phyloP scores from a whole-genome alignment of 2,888 invertebrate species.

The Lissonota sp. region DNA sequence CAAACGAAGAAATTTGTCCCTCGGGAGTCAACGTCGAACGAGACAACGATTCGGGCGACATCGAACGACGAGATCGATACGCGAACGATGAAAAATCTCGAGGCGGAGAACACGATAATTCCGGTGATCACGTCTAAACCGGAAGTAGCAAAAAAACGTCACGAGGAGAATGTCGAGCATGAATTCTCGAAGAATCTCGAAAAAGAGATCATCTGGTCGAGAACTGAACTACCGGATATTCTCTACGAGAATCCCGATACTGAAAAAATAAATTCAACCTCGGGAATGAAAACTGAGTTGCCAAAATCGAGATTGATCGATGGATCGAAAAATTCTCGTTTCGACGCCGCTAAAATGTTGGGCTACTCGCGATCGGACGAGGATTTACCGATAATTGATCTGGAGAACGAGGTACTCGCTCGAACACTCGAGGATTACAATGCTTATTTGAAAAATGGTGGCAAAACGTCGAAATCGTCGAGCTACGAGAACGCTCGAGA shows the following conservation, averaged over 20 bases:
- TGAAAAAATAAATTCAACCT: slow-evolving; percentile 12
- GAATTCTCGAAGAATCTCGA: slow-evolving; percentile 77
- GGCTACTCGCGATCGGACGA: slow-evolving; percentile 78
- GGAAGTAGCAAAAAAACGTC: slow-evolving; percentile 17
- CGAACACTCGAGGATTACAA: slow-evolving; percentile 78
- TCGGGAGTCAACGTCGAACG: slow-evolving; percentile 31
- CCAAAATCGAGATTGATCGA: not conserved
- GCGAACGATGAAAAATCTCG: slow-evolving; percentile 36
- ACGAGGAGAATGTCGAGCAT: slow-evolving; percentile 73
- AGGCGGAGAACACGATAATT: slow-evolving; percentile 53
- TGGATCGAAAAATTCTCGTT: slow-evolving; percentile 54
- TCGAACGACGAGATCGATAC: slow-evolving; percentile 16
- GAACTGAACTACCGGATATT: slow-evolving; percentile 45
- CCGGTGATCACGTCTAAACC: slow-evolving; percentile 57
- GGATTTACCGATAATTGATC: slow-evolving; percentile 77
- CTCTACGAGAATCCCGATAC: not conserved
- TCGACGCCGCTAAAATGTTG: slow-evolving; percentile 77
- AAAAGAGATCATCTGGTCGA: slow-evolving; percentile 74
- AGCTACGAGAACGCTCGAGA: slow-evolving; percentile 23
- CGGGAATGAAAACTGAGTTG: not conserved
- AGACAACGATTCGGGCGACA: slow-evolving; percentile 1
- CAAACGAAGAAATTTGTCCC: slow-evolving; percentile 19
- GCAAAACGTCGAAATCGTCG: slow-evolving; percentile 35
- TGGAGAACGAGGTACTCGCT: slow-evolving; percentile 79
- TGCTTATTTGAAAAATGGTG: slow-evolving; percentile 72